phyloP scores from a whole-genome alignment of 2,888 invertebrate genomes.

The Andrena trimmerana region DNA sequence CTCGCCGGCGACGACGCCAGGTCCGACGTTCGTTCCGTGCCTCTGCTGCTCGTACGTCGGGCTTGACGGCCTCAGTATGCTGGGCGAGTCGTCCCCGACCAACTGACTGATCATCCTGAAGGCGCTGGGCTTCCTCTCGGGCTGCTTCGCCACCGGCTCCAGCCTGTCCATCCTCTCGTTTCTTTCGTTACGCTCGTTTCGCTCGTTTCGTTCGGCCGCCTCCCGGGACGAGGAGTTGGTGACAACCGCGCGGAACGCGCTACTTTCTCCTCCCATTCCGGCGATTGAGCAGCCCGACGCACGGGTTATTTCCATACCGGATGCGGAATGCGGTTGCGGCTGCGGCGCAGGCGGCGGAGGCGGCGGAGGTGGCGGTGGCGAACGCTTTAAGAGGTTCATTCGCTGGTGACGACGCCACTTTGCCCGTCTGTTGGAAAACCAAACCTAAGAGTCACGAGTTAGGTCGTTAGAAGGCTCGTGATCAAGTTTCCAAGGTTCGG shows the following conservation, averaged over 20 bases:
- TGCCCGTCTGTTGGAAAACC: conserved; percentile 99
- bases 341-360: conserved; percentile 85
- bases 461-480: conserved; percentile 86
- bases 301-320: conserved; percentile 81
- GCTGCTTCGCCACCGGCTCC: conserved; percentile 61
- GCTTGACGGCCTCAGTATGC: conserved; percentile 65
- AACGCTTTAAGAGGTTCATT: conserved; percentile 96
- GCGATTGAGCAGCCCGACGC: conserved; percentile 83
- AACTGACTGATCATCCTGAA: conserved; percentile 84
- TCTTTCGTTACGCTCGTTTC: conserved; percentile 53
- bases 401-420: conserved; percentile 99
- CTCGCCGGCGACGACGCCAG: conserved; percentile 20
- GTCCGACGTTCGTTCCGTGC: conserved; percentile 73
- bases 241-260: conserved; percentile 93
- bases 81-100: conserved; percentile 78
- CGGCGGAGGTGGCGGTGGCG: conserved; percentile 86
- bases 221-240: conserved; percentile 86
- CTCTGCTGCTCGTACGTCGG: conserved; percentile 69
- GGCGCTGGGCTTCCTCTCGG: conserved; percentile 81
- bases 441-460: conserved; percentile 96
- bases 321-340: conserved; percentile 80
- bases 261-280: conserved; percentile 95
- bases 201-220: conserved; percentile 59
- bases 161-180: conserved; percentile 68
- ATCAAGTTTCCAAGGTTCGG: conserved; percentile 51